Conservation (phyloP, 2,113 vertebrate species). For the Galbula dea region DNA sequence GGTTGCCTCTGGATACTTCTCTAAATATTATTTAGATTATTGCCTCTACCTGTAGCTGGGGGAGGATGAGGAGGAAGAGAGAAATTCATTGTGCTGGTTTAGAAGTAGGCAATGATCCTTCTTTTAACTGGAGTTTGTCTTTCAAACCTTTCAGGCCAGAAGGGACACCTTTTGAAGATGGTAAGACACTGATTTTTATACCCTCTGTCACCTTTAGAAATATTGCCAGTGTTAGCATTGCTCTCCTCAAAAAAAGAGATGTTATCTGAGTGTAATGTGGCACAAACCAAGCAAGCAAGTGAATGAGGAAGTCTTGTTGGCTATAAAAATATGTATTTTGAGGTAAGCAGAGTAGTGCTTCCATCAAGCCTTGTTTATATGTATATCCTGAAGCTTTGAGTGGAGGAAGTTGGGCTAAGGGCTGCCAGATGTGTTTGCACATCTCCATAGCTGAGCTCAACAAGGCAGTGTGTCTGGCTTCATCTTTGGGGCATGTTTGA, state of each 20-base stretch:
- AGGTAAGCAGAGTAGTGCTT: background rate
- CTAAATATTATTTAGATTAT: background rate
- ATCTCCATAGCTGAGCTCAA: background rate
- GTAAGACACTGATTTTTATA: slow-evolving; percentile 74
- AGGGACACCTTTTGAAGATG: slow-evolving; percentile 98
- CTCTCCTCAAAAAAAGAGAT: background rate
- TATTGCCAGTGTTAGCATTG: background rate
- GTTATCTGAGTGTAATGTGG: background rate
- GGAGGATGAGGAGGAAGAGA: background rate
- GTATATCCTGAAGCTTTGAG: background rate
- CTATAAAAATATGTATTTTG: background rate
- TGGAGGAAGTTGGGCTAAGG: background rate
- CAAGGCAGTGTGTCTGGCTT: background rate
- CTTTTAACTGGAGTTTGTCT: slow-evolving; percentile 63
- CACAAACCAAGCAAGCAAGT: background rate
- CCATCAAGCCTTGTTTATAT: background rate
- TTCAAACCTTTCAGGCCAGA: slow-evolving; percentile 84
- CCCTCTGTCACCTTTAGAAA: background rate
- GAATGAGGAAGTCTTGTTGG: background rate
- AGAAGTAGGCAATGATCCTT: background rate
- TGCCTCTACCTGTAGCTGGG: background rate
- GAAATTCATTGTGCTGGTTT: background rate
- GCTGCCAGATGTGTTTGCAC: background rate
- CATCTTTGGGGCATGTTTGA: background rate
- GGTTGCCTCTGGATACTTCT: background rate